Evolutionary conservation across 2,797 vertebrate species (phyloP), one percentile per base, ranked within the genome.

Genomic region (Halcyon smyrnensis): DNA sequence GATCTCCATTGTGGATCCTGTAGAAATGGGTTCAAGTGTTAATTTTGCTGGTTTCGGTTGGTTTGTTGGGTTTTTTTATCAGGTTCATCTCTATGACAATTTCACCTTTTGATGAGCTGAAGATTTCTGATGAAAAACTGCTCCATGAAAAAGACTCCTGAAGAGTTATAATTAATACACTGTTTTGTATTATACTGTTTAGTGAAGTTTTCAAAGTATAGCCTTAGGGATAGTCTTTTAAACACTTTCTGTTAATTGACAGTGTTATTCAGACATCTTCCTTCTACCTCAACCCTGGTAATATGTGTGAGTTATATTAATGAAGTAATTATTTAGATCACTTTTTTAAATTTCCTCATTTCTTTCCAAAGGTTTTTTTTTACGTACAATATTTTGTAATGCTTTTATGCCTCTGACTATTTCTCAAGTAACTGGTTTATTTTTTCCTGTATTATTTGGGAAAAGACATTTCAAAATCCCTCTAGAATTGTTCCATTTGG

Each of bases 381-480:
- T 86, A 75, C 60, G 97, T 93, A 87, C 97, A 97, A 96, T 90
- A 25, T 86, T 91, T 96, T 96, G 43, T 96, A 95, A 95, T 79
- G 71, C 92, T 97, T 97, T 98, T 96, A 96, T 97, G 78, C 95
- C 85, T 95, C 77, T 57, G 76, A 93, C 28, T 95, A 45, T 93
- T 97, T 97, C 95, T 94, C 90, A 97, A 97, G 87, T 95, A 97
- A 94, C 91, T 95, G 16, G 14, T n/a, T 46, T 5, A 20, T 5
- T 50, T 71, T 93, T 95, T 95, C 68, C 89, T 97, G 68, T 97
- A 93, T 84, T 97, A 91, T 97, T 97, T 96, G 84, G 96, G 93
- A 97, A 95, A 95, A 98, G 92, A 91, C 83, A 94, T 96, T 97
- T 97, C 95, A 94, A 77, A 97, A 95, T 98, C 97, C 96, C 97